Conservation (phyloP, 2,113 vertebrate species). For the Urocolius indicus region DNA sequence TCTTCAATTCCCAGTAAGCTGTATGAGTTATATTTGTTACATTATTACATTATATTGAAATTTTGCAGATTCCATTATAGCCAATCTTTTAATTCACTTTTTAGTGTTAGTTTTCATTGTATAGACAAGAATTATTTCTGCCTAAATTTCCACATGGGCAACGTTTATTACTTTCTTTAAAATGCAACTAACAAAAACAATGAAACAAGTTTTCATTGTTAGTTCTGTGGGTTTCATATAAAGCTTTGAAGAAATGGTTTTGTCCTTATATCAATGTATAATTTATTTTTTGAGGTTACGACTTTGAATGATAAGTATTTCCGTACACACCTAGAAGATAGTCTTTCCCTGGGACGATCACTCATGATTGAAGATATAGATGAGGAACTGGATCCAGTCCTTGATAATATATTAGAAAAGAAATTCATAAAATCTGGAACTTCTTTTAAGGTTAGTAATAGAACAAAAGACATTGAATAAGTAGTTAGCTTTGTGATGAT, state of each 20-base stretch:
- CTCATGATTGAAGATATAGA: slow-evolving; percentile 81
- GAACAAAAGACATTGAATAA: neutral
- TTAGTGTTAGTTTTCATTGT: neutral
- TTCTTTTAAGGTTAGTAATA: slow-evolving; percentile 75
- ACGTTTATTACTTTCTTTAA: neutral
- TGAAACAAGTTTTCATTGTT: neutral
- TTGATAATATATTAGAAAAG: slow-evolving; percentile 83
- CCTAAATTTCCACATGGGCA: neutral
- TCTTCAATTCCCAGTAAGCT: neutral
- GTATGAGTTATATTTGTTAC: neutral
- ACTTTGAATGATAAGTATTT: slow-evolving; percentile 82
- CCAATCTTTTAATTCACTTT: neutral
- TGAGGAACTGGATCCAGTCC: slow-evolving; percentile 80
- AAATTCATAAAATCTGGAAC: slow-evolving; percentile 82
- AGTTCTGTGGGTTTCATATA: neutral
- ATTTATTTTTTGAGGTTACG: slow-evolving; percentile 73
- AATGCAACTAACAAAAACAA: neutral
- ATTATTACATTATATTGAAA: neutral
- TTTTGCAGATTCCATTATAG: neutral
- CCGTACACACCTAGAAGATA: slow-evolving; percentile 79
- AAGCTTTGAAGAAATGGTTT: neutral
- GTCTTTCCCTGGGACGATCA: slow-evolving; percentile 78
- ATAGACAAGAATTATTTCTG: neutral
- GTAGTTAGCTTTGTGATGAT: neutral
- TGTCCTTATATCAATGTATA: neutral